Evolutionary conservation across 2,888 invertebrate species (phyloP).

Genomic region (Parascotia fuliginaria): DNA sequence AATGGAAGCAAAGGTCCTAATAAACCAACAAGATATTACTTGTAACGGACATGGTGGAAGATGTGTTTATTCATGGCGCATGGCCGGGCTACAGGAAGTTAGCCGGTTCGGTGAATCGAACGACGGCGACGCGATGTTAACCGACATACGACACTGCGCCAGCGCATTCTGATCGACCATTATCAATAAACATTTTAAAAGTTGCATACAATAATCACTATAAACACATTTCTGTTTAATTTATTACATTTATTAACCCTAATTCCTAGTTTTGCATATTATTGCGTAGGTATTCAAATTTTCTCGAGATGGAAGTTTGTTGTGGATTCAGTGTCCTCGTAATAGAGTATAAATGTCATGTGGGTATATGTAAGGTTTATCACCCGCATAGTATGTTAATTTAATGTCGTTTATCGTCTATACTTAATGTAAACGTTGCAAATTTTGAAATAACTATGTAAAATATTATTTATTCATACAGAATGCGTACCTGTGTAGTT

Average conservation of each 20-base stretch:
- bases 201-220: constrained; percentile 32
- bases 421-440: constrained; percentile 57
- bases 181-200: constrained; percentile 55
- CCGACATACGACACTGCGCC: constrained; percentile 64
- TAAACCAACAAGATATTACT: constrained; percentile 20
- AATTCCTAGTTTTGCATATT: constrained; percentile 41
- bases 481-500: constrained; percentile 39
- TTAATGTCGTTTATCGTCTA: constrained; percentile 55
- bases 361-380: constrained; percentile 72
- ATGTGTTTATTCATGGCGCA: constrained; percentile 75
- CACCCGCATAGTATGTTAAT: constrained; percentile 78
- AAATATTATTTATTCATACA: constrained; percentile 46
- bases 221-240: constrained; percentile 36
- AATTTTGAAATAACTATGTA: constrained; percentile 59
- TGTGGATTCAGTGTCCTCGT: constrained; percentile 65
- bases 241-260: constrained; percentile 39
- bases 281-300: constrained; percentile 49
- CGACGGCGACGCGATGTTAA: constrained; percentile 57
- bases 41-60: constrained; percentile 51
- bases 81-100: constrained; percentile 74
- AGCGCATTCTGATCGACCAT: constrained; percentile 62
- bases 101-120: constrained; percentile 71
- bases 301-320: constrained; percentile 47
- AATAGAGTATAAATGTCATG: constrained; percentile 64
- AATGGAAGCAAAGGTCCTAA: constrained; percentile 13